Evolutionary conservation across 2,113 vertebrate species (phyloP).

Genomic region (Triplophysa rosa): DNA sequence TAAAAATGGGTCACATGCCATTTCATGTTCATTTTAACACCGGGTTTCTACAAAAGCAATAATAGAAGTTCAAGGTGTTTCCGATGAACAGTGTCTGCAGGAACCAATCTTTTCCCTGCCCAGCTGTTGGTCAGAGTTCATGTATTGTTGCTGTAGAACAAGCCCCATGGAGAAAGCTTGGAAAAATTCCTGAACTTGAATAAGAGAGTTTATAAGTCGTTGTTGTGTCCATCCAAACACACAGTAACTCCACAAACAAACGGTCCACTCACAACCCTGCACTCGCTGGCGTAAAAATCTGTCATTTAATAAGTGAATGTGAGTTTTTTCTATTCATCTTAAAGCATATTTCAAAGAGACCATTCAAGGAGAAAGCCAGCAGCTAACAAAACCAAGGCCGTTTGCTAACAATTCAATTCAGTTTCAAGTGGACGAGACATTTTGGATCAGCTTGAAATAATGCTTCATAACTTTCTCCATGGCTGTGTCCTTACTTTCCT

Average conservation of each 20-base stretch:
- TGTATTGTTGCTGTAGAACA: not conserved
- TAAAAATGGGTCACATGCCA: too few species aligned
- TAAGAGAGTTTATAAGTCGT: not conserved
- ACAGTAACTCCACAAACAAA: slow-evolving; percentile 7
- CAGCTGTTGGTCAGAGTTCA: not conserved
- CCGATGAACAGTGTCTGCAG: not conserved
- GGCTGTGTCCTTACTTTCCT: not conserved
- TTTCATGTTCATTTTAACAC: too few species aligned
- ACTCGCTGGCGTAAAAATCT: slow-evolving; percentile 1
- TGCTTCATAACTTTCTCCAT: not conserved
- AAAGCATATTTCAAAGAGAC: slow-evolving; percentile 1
- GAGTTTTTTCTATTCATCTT: slow-evolving; percentile 6
- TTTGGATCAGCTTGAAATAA: slow-evolving; percentile 5
- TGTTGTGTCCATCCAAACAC: not conserved
- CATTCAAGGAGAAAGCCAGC: not conserved
- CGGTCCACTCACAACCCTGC: not conserved
- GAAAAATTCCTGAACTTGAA: not conserved
- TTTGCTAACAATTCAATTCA: not conserved
- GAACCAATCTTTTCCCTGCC: not conserved
- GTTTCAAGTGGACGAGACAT: not conserved
- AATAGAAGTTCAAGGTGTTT: too few species aligned
- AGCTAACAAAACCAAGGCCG: not conserved
- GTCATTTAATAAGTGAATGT: slow-evolving; percentile 1
- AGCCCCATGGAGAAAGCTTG: not conserved
- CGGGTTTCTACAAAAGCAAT: too few species aligned